phyloP scores from a whole-genome alignment of 2,888 invertebrate species.

The Apodemia duryi region DNA sequence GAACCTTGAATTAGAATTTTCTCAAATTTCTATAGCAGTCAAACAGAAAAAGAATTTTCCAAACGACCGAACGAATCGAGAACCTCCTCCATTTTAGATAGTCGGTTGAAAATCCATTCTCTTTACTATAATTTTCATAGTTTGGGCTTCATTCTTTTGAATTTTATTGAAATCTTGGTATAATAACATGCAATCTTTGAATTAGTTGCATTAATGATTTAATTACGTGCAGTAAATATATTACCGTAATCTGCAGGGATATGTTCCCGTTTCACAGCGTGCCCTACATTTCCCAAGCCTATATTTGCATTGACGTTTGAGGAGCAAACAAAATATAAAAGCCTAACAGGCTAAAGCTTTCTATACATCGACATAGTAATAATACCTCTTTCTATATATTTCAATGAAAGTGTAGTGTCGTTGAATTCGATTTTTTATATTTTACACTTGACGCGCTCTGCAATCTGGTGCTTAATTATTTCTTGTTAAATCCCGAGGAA shows the following conservation, averaged over 20 bases:
- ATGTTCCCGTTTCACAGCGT: background rate
- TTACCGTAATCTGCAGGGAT: background rate
- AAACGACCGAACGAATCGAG: too few relatives aligned
- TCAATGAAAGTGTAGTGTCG: background rate
- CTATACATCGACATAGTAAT: background rate
- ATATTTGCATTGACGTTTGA: slow-evolving; percentile 1
- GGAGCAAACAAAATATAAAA: background rate
- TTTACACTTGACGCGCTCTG: background rate
- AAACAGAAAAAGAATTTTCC: too few relatives aligned
- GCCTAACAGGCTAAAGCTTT: background rate
- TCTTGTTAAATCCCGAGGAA: background rate
- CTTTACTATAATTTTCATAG: too few relatives aligned
- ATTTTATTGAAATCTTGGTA: too few relatives aligned
- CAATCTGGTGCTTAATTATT: background rate
- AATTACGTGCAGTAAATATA: background rate
- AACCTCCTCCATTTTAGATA: too few relatives aligned
- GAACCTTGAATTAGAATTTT: too few relatives aligned
- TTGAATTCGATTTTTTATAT: background rate
- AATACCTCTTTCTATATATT: background rate
- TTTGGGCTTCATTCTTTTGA: too few relatives aligned
- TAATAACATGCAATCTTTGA: too few relatives aligned
- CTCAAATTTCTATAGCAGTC: too few relatives aligned
- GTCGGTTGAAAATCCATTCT: too few relatives aligned
- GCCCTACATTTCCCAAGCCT: background rate
- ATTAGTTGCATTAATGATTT: too few relatives aligned